Evolutionary conservation across 2,113 vertebrate genomes (phyloP), one percentile per base, ranked within the genome.

Genomic region (Cryptotis parvus): DNA sequence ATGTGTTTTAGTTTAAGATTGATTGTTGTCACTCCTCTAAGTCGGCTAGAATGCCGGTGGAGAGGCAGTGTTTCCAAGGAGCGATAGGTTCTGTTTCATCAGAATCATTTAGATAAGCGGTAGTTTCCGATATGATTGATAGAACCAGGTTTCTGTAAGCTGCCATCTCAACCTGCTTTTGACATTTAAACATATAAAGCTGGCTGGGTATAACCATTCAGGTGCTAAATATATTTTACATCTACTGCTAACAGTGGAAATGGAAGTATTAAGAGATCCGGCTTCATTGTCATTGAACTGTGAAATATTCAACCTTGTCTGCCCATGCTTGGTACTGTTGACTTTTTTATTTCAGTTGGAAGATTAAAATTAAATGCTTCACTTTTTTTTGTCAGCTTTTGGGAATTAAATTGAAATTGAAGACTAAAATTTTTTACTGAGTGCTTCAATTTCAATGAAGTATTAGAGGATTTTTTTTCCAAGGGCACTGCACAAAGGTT

Each of bases 331-430:
- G 98, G 98, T 98, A 97, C 96, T 98, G 98, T 98, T 98, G 98
- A 98, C 98, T 98, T 99, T 98, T 99, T 99, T 98, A 98, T 99
- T 98, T 99, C 99, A 95, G 98, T 98, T 98, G 97, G 98, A 96
- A 97, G 98, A 98, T 98, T 98, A 98, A 98, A 99, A 99, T 99
- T 98, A 98, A 98, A 99, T 98, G 98, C 98, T 99, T 99, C 98
- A 98, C 98, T 98, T 98, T 98, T n/a, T 98, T 98, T 98, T 96
- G 91, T 98, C 98, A 98, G 98, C 98, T 99, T 98, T 98, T 98
- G 97, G 98, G 98, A 99, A 98, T 98, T 98, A 98, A 99, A 98
- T 98, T 97, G 97, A 98, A 98, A 98, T 98, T 98, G 98, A 97
- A 97, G 97, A 90, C 97, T 97, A 65, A 97, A 96, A 95, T 52